Conservation (phyloP, 1,140 invertebrate genomes). For the Hylaeus volcanicus region DNA sequence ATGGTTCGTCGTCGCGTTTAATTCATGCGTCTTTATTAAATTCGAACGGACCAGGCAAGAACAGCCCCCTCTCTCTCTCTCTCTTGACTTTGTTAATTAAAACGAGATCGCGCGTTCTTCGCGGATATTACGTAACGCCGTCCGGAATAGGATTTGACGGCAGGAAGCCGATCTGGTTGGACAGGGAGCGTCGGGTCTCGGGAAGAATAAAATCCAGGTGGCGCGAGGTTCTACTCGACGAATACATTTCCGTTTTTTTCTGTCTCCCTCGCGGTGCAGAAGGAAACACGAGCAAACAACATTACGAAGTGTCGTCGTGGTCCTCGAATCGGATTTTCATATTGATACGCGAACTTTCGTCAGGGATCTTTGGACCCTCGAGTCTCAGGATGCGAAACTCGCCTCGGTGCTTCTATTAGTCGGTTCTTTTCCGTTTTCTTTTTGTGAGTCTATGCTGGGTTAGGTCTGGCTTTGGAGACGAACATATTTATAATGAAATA, state of each 20-base stretch:
- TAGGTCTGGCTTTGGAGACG: too few relatives aligned
- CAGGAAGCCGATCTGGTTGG: not conserved
- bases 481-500: too few relatives aligned
- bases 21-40: constrained; percentile 36
- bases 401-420: not conserved
- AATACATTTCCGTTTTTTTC: not conserved
- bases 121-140: not conserved
- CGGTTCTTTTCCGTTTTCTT: not conserved
- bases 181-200: not conserved
- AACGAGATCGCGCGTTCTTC: not conserved
- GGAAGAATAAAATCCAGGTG: not conserved
- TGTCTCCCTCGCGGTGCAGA: not conserved
- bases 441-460: too few relatives aligned
- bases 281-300: constrained; percentile 12
- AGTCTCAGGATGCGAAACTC: not conserved
- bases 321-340: constrained; percentile 29
- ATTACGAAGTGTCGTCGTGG: constrained; percentile 24
- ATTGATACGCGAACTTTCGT: constrained; percentile 29
- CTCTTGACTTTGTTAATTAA: constrained; percentile 33
- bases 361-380: not conserved
- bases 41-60: not conserved
- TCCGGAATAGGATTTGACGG: constrained; percentile 16
- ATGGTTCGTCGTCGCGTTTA: not conserved
- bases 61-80: not conserved
- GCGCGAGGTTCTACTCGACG: not conserved